A percentile compares a stretch with the other conserved stretches of the same genome.
Conservation (phyloP, 1,140 invertebrate species). For the Antheraea pernyi region DNA sequence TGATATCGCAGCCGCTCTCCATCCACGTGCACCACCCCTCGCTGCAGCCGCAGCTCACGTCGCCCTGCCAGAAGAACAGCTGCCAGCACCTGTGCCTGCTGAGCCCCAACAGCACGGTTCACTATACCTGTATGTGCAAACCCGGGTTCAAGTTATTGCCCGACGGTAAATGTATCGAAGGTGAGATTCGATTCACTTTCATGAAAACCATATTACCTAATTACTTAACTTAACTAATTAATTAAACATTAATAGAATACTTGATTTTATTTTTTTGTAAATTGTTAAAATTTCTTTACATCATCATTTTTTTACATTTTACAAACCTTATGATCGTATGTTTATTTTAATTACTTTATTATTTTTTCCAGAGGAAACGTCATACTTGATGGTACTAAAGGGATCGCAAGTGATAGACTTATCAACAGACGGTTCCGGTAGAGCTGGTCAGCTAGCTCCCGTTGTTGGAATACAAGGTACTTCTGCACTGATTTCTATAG, state of each 20-base stretch:
- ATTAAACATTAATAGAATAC: no score
- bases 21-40: conserved; percentile 97
- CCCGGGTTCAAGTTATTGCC: conserved; percentile 88
- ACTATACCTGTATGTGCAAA: conserved; percentile 94
- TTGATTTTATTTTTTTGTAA: no score
- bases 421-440: conserved; percentile 86
- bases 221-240: no score
- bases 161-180: conserved; percentile 88
- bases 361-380: conserved; percentile 85
- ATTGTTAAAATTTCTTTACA: no score
- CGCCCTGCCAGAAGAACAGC: conserved; percentile 89
- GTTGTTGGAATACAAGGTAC: conserved; percentile 93
- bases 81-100: conserved; percentile 97
- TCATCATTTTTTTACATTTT: no score
- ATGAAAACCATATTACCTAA: no score
- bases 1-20: conserved; percentile 96
- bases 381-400: conserved; percentile 95
- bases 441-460: conserved; percentile 90
- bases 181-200: no score
- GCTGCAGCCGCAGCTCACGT: conserved; percentile 91
- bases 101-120: conserved; percentile 83
- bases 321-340: no score
- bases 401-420: conserved; percentile 94
- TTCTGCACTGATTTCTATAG: no score
- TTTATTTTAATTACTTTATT: conserved; percentile 12